Conservation (phyloP, 2,888 invertebrate genomes). For the Hermodice carunculata region DNA sequence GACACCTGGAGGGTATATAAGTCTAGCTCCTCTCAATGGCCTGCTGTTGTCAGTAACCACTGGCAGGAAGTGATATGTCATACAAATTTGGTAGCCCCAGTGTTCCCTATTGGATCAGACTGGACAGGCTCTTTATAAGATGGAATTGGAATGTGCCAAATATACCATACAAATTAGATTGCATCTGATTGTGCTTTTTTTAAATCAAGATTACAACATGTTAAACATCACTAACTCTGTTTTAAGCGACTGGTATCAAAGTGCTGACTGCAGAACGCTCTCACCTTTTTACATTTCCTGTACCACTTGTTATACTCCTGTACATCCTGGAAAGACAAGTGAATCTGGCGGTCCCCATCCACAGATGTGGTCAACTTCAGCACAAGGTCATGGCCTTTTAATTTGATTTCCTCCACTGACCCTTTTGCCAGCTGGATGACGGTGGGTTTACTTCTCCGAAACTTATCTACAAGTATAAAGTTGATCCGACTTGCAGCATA, state of each 20-base stretch:
- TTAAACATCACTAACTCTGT: too few relatives aligned
- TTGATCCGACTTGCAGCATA: too few relatives aligned
- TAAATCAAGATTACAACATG: too few relatives aligned
- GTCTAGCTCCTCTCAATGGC: too few relatives aligned
- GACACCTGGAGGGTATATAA: too few relatives aligned
- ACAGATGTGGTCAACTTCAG: conserved; percentile 64
- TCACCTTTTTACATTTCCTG: conserved; percentile 66
- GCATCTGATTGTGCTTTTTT: too few relatives aligned
- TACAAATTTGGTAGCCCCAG: neutral
- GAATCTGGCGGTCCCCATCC: conserved; percentile 63
- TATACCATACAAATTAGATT: neutral
- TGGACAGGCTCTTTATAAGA: neutral
- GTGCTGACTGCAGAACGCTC: too few relatives aligned
- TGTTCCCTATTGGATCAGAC: neutral
- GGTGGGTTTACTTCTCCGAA: conserved; percentile 55
- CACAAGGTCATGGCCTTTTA: conserved; percentile 63
- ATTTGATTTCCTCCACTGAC: conserved; percentile 62
- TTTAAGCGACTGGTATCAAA: too few relatives aligned
- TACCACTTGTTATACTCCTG: conserved; percentile 64
- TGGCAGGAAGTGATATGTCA: too few relatives aligned
- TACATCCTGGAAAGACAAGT: conserved; percentile 60
- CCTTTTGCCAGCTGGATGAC: conserved; percentile 67
- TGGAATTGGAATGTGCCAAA: neutral
- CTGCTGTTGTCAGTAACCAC: too few relatives aligned
- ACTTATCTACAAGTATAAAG: conserved; percentile 44